These are phyloP conservation scores for Gallinago media DNA, from an alignment of 2,113 vertebrate genomes.

Conservation along the genomic window DNA sequence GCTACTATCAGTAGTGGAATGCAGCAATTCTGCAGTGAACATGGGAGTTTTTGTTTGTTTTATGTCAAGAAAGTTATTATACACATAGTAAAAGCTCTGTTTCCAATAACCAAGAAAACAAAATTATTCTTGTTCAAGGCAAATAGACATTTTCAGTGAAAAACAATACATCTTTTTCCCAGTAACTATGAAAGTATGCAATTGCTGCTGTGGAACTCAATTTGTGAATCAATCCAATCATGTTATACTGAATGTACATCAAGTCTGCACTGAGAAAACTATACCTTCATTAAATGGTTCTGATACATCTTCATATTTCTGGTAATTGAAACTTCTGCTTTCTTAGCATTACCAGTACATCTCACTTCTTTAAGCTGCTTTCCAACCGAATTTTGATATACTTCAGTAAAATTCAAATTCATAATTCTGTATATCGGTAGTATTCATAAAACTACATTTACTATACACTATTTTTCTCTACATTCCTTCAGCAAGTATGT, in stretches of 20 bases:
- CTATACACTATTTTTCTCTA: neutral
- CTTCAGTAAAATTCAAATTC: neutral
- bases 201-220: neutral
- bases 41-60: neutral
- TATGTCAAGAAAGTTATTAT: neutral
- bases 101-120: neutral
- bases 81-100: neutral
- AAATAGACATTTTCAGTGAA: neutral
- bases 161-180: neutral
- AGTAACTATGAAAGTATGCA: neutral
- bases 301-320: neutral
- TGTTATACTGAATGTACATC: accelerated
- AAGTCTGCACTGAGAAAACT: neutral
- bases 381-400: neutral
- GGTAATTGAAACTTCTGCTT: neutral
- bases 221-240: neutral
- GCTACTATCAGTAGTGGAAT: neutral
- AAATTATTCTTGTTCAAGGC: neutral
- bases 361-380: neutral
- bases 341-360: neutral
- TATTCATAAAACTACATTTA: neutral
- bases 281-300: neutral
- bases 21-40: neutral
- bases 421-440: neutral
- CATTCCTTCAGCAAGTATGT: neutral